phyloP scores from a whole-genome alignment of 1,140 invertebrate genomes.

The Pseudomyrmex gracilis region DNA sequence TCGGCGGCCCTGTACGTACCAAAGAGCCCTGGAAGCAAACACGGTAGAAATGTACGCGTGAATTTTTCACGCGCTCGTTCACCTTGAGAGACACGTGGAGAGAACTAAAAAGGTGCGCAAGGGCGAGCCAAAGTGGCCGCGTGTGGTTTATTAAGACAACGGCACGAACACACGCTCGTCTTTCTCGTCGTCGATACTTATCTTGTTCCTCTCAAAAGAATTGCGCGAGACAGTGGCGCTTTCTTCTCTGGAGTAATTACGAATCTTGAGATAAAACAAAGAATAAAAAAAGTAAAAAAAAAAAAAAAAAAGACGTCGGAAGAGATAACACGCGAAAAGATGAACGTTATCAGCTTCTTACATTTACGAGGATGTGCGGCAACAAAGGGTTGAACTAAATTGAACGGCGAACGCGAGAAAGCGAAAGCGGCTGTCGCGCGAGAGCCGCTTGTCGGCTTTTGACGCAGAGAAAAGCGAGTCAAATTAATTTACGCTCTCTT shows the following conservation, averaged over 20 bases:
- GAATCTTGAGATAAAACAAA: background rate
- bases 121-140: background rate
- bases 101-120: background rate
- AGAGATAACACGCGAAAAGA: background rate
- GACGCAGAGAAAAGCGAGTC: background rate
- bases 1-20: background rate
- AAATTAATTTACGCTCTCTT: constrained; percentile 59
- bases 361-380: background rate
- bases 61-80: constrained; percentile 40
- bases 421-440: background rate
- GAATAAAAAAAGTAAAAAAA: background rate
- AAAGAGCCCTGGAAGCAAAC: constrained; percentile 3
- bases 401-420: background rate
- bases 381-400: constrained; percentile 28
- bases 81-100: constrained; percentile 1
- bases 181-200: constrained; percentile 5
- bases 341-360: background rate
- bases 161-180: background rate
- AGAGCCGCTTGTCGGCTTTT: background rate
- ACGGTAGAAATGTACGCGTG: background rate
- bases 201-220: constrained; percentile 45
- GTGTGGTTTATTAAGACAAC: constrained; percentile 24
- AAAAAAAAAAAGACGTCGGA: background rate
- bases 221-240: constrained; percentile 29
- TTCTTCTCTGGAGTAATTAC: background rate